Evolutionary conservation across 1,140 invertebrate species (phyloP), one percentile per base, ranked within the genome.

Genomic region (Plutomurus gul): DNA sequence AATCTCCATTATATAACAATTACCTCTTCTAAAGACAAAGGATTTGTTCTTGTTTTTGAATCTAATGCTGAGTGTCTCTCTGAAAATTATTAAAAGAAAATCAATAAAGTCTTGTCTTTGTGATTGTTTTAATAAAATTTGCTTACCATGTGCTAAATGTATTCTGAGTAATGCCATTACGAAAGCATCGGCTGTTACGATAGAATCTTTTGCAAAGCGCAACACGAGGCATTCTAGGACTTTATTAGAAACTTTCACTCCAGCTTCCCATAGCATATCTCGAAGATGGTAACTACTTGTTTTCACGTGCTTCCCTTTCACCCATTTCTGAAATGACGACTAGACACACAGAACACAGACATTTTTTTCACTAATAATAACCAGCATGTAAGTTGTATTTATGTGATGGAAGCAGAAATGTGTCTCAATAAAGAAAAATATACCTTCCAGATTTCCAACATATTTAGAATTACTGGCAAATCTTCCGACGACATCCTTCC

Each of bases 21-120:
- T 86, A 92, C 91, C 88, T 93, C 92, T 88, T 93, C 92, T 81
- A 93, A 86, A 8, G 91, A 92, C 40, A 93, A 85, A 74, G 91
- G 91, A 86, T 92, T 92, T 40, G 90, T 89, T 85, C 92, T 92
- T 87, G 91, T 89, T 88, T 93, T 93, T 33, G 90, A 90, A 85
- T 93, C 92, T 36, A 93, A 88, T 83, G 89, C 91, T 82, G 91
- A 90, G 85, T 91, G 92, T 77, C 92, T 84, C 83, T 93, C 92
- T 93, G 87, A 25, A 87, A 89, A 86, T 74, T 83, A 85, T 51
- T 81, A 79, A 25, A 43, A 30, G 20, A 40, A 22, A 65, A 79
- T 22, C 36, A 76, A 70, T 51, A 18, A 73, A n/a, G 37, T 60
- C 33, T 7, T 74, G 6, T 70, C 18, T 25, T n/a, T n/a, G 10